These are phyloP conservation scores for Bembecia ichneumoniformis DNA, from an alignment of 2,888 invertebrate species.

Conservation along the genomic window DNA sequence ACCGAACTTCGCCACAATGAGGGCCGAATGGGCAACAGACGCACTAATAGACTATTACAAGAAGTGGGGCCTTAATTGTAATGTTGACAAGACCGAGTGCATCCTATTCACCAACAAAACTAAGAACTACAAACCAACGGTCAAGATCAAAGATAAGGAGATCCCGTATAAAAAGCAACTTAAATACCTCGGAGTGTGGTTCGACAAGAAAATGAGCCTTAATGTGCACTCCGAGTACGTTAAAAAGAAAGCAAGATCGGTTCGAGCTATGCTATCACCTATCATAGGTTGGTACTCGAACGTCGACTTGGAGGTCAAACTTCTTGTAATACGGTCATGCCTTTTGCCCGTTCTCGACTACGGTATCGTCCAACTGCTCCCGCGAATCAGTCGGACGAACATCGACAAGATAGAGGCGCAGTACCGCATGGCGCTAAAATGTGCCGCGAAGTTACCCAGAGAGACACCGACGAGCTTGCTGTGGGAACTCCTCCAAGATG, in stretches of 20 bases:
- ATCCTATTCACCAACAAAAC: background rate
- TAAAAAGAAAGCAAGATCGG: background rate
- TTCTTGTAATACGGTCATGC: background rate
- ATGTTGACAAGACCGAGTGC: background rate
- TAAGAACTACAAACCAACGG: no score
- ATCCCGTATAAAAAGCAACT: background rate
- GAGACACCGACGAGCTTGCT: background rate
- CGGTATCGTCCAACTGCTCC: background rate
- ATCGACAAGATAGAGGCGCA: background rate
- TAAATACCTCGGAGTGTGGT: background rate
- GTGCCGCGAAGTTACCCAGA: background rate
- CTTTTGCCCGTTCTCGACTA: background rate
- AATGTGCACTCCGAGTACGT: background rate
- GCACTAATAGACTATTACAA: background rate
- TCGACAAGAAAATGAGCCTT: background rate
- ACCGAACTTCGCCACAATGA: background rate
- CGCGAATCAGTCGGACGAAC: background rate
- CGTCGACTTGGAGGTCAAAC: background rate
- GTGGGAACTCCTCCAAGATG: background rate
- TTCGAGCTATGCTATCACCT: background rate
- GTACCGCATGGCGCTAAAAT: background rate
- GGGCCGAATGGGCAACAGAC: background rate
- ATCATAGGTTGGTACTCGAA: background rate
- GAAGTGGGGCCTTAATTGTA: no score
- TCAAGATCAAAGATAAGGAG: no score